Base-by-base conservation (phyloP, 2,113 vertebrate genomes). In the Cisticola juncidis region DNA sequence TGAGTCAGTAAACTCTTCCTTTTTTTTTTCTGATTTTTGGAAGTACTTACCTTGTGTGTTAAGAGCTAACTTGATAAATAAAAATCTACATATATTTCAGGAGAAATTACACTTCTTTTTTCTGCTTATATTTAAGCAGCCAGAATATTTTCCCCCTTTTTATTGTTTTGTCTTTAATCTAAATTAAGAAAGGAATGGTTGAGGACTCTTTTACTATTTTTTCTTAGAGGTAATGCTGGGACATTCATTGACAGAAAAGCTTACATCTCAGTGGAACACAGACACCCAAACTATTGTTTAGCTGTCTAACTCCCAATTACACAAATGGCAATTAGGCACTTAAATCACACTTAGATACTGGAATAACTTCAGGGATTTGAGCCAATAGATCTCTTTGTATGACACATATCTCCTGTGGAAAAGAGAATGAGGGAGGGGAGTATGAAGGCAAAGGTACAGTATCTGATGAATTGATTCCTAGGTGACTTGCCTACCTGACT, bases 281-380 rank as follows among this genome's bases (percentile, higher is more conserved):
- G 71, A 78, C 76, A 93, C 64, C 82, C 76, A 81, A 93, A 94
- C 82, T 90, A 88, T 94, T 96, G 80, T 95, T 88, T 78, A 88
- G 86, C 71, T 83, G 38, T 81, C 71, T 86, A 71, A 90, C 42
- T 95, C 86, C 82, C 82, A 93, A 61, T 90, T 92, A 88, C 47
- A 90, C 36, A 88, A 92, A 92, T n/a, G 92, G 26, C 86, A 93
- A 83, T 96, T 88, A 92, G 68, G 51, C 51, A 54, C 68, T 97
- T 90, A 92, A 92, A 92, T 93, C 0, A 0, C 78, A 83, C 90
- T 92, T 94, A 81, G 72, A 38, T 95, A 86, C 72, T 85, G 88
- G 79, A 88, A 88, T 65, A 94, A 90, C 71, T 85, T 95, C 54
- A 88, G 47, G 73, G 86, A 90, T 94, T 90, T 80, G 85, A 90